phyloP scores from a whole-genome alignment of 2,113 vertebrate species.

The Grallaria varia region DNA sequence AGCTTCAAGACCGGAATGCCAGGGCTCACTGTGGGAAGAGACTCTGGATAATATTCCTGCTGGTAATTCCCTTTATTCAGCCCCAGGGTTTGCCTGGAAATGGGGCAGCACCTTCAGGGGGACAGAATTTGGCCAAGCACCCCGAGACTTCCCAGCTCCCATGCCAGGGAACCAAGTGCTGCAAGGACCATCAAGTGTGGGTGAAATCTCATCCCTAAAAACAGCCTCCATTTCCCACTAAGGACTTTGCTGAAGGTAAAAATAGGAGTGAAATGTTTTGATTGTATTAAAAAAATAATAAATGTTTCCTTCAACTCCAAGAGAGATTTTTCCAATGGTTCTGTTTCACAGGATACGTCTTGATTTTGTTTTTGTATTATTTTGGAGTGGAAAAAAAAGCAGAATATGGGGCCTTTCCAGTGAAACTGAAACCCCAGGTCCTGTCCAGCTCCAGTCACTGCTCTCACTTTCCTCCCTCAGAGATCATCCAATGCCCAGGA shows the following conservation, averaged over 20 bases:
- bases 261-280: constrained; percentile 16
- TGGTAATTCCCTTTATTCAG: background rate
- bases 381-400: background rate
- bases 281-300: background rate
- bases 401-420: background rate
- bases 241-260: background rate
- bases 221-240: background rate
- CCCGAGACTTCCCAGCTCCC: accelerated
- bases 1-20: background rate
- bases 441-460: background rate
- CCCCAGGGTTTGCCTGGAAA: background rate
- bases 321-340: background rate
- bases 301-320: background rate
- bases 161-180: accelerated
- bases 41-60: background rate
- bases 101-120: background rate
- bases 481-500: background rate
- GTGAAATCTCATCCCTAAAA: background rate
- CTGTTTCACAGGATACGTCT: background rate
- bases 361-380: background rate
- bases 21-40: background rate
- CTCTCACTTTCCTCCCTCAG: background rate
- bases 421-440: background rate
- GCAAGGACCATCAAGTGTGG: background rate
- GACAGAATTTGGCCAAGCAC: background rate